Percentiles rank a stretch among this genome's conserved stretches.
Evolutionary conservation across 2,888 invertebrate species (phyloP).

Genomic region (Drosophila infuscata): DNA sequence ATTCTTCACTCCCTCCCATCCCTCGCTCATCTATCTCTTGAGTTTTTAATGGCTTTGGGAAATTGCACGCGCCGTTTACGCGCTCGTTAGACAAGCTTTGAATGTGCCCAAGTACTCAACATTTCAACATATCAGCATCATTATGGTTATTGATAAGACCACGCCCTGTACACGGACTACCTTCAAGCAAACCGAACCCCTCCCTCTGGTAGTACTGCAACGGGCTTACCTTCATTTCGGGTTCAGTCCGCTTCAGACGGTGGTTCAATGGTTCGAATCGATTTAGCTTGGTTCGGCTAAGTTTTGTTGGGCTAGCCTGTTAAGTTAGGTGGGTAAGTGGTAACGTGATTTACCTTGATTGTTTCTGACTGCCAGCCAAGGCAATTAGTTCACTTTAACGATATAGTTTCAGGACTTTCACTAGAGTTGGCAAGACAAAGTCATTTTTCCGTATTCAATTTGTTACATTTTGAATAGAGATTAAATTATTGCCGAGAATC

Average conservation of each 20-base stretch:
- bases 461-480: too few relatives aligned
- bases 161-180: constrained; percentile 1
- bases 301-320: neutral
- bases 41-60: constrained; percentile 77
- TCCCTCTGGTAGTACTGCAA: neutral
- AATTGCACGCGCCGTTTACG: constrained; percentile 79
- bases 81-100: constrained; percentile 70
- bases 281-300: neutral
- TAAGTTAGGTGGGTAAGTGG: neutral
- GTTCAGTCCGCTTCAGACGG: neutral
- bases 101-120: constrained; percentile 48
- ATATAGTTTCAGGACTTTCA: constrained; percentile 17
- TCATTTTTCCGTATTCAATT: neutral
- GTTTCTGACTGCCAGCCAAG: constrained; percentile 6
- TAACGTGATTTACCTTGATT: constrained; percentile 35
- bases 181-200: neutral
- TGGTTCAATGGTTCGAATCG: neutral
- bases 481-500: too few relatives aligned
- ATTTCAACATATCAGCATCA: constrained; percentile 55
- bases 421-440: neutral
- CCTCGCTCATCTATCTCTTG: constrained; percentile 38
- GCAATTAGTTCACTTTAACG: constrained; percentile 11
- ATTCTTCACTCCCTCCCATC: neutral
- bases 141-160: constrained; percentile 77
- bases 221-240: neutral